Base-by-base conservation (phyloP, 30 jellyfish, hydroid and myxozoan species). In the Cassiopea andromeda region DNA sequence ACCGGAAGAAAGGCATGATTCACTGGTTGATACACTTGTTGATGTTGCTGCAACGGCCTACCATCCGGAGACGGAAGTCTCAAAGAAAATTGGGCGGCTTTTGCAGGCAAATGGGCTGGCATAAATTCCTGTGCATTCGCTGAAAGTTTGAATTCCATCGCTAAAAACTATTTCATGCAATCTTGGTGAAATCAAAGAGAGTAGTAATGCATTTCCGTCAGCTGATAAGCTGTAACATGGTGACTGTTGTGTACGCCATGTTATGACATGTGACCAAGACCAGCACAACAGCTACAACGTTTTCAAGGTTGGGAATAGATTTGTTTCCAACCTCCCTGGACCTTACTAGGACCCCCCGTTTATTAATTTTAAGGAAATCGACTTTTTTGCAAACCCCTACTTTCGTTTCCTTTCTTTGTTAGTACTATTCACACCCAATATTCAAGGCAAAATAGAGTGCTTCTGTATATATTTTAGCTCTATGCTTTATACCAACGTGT, bases 111-210 rank as follows among this genome's bases (percentile, higher is more conserved):
- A 14, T 14, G 7, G 19, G 50, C 43, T 70, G 79, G 79, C 6
- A 70, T 70, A 50, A 77, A 77, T 27, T 77, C 86, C 10, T 38
- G 19, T 1, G 86, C 86, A 7, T 77, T 58, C 50, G 72, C 72
- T 47, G 86, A 77, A 27, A 48, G 50, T 49, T 49, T 48, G 49
- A 77, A 77, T 12, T 68, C 86, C 86, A 77, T 77, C 50, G 4
- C 57, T 19, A 15, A 38, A 6, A 38, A 38, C 19, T 7, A 61
- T 50, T 2, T 50, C 9, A 50, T 50, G 8, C 9, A 2, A 50
- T 50, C 9, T 50, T 50, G 5, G 9, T 9, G 64, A 50, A 50
- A 50, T 50, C 64, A 50, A 5, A 9, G 64, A 50, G 8, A 2
- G 9, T 9, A 50, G 5, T 5, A 50, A n/a, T n/a, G n/a, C n/a